A percentile compares a stretch with the other conserved stretches of the same genome.
Evolutionary conservation across 2,888 invertebrate genomes (phyloP).

Genomic region (Galeruca laticollis): DNA sequence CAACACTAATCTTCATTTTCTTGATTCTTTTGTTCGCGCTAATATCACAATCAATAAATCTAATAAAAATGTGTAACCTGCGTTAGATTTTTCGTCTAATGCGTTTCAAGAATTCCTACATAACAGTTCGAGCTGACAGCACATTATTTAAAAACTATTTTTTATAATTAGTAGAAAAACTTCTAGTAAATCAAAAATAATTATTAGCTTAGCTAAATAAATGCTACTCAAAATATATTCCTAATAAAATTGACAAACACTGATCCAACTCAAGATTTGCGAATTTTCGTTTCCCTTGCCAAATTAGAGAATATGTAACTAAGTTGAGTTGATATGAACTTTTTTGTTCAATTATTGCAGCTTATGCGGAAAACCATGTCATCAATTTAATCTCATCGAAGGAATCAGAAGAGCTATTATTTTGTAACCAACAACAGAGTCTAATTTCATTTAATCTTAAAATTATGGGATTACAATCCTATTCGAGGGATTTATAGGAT

Average conservation of each 20-base stretch:
- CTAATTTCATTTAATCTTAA: conserved; percentile 28
- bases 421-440: conserved; percentile 24
- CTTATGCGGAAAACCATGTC: conserved; percentile 4
- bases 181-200: too few relatives aligned
- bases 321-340: neutral
- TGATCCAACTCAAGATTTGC: neutral
- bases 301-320: neutral
- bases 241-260: neutral
- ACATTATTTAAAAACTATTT: too few relatives aligned
- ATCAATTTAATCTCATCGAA: conserved; percentile 11
- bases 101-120: too few relatives aligned
- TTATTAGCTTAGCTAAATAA: too few relatives aligned
- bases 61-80: too few relatives aligned
- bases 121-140: too few relatives aligned
- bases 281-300: neutral
- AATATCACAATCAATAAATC: too few relatives aligned
- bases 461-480: conserved; percentile 26
- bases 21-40: too few relatives aligned
- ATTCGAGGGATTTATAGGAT: conserved; percentile 29
- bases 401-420: conserved; percentile 13
- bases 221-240: neutral
- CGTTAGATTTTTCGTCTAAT: too few relatives aligned
- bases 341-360: conserved; percentile 2
- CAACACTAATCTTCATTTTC: too few relatives aligned
- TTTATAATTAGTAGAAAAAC: too few relatives aligned